Base-by-base conservation (phyloP, 1,140 invertebrate genomes). In the Euwallacea fornicatus region DNA sequence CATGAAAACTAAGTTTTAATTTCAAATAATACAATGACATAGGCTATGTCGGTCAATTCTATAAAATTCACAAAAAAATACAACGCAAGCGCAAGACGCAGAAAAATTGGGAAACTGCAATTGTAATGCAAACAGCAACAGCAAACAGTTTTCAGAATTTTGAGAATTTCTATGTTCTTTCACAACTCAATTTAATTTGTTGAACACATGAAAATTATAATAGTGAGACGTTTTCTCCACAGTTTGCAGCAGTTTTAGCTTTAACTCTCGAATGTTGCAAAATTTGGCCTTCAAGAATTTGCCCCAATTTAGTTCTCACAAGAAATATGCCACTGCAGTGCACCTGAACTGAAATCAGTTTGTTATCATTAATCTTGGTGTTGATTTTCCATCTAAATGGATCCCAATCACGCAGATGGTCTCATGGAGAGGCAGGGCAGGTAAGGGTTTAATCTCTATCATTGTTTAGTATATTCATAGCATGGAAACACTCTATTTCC, bases 361-460 rank as follows among this genome's bases (percentile, higher is more conserved):
- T 33, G 21, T 33, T 33, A 33, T 33, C 21, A 33, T 33, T 2
- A 33, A 33, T 33, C 21, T 33, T 33, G 21, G 21, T 50, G 46
- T 11, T 50, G 46, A 10, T 50, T 43, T 66, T 66, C 10, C 15
- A 33, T 15, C 46, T 62, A 63, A 65, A 70, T 72, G 66, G 67
- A 74, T 8, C 58, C 64, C 46, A 60, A 70, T 72, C 69, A 74
- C 73, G 74, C 70, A 56, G 76, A 75, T 21, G 68, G 60, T 65
- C 42, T 66, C 10, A 74, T 76, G 69, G 76, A 77, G 64, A 67
- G 76, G 68, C 75, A 76, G 58, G 76, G 76, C 63, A 76, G 75
- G 75, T 76, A 56, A 58, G 60, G 54, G 53, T 15, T 62, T 10
- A 71, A 59, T 13, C 33, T 64, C 2, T n/a, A 68, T n/a, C n/a